These are phyloP conservation scores for Forbesichthys papilliferus DNA, from an alignment of 2,113 vertebrate genomes.

Conservation along the genomic window DNA sequence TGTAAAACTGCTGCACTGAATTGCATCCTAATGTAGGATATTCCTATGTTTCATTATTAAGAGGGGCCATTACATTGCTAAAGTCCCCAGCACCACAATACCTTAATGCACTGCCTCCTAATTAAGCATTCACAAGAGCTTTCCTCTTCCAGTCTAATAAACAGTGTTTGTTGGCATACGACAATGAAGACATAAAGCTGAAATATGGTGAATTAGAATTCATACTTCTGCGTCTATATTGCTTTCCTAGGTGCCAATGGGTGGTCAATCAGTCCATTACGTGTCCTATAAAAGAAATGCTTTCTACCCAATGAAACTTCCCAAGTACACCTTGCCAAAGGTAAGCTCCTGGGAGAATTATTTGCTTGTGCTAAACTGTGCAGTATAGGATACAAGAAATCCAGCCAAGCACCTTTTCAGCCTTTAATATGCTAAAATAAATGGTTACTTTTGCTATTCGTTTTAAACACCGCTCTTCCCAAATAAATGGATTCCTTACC, in stretches of 20 bases:
- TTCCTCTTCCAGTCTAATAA: slow-evolving; percentile 15
- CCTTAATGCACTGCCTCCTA: slow-evolving; percentile 26
- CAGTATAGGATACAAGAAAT: slow-evolving; percentile 7
- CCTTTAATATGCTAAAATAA: no score
- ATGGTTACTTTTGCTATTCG: not conserved
- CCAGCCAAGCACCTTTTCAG: not conserved
- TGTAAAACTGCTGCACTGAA: slow-evolving; percentile 50
- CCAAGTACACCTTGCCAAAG: slow-evolving; percentile 92
- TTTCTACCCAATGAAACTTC: slow-evolving; percentile 90
- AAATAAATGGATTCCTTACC: not conserved
- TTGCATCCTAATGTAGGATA: slow-evolving; percentile 54
- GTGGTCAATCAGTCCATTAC: slow-evolving; percentile 88
- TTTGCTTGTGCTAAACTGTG: slow-evolving; percentile 13
- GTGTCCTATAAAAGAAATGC: slow-evolving; percentile 87
- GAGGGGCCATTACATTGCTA: slow-evolving; percentile 56
- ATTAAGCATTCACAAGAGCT: slow-evolving; percentile 37
- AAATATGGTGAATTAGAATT: slow-evolving; percentile 20
- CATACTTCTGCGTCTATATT: slow-evolving; percentile 3
- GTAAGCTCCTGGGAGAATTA: slow-evolving; percentile 62
- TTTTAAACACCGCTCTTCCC: slow-evolving; percentile 19
- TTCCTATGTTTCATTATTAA: slow-evolving; percentile 62
- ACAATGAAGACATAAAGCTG: slow-evolving; percentile 18
- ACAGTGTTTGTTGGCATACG: slow-evolving; percentile 23
- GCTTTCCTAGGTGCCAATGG: slow-evolving; percentile 81
- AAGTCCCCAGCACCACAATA: slow-evolving; percentile 34